Evolutionary conservation across 2,797 vertebrate species (phyloP), one percentile per base, ranked within the genome.

Genomic region (Melanotaenia maccullochi): DNA sequence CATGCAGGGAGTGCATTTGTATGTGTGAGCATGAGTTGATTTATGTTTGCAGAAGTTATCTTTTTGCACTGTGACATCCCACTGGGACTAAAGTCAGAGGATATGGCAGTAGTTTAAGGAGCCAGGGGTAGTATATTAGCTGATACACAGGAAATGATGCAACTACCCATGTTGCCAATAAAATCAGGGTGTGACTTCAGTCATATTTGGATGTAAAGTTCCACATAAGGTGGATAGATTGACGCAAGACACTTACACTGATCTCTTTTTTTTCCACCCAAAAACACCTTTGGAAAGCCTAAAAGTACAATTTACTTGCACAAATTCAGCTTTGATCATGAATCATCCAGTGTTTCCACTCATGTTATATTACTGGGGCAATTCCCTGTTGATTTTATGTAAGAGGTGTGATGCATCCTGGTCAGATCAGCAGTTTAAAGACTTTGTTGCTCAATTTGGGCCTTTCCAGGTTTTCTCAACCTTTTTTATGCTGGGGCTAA

Each of bases 21-120:
- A 44, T 75, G 49, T 76, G 66, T 59, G 67, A n/a, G 38, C 57
- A 62, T 62, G 35, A 60, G 24, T 68, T 83, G 84, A 86, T 93
- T 93, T 92, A 93, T 71, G 71, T 76, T 84, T 84, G 68, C 79
- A 80, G 82, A 92, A 87, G 83, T 87, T 83, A 78, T 89, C 82
- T 79, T 76, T 40, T 75, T 67, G 84, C 76, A 71, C 81, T 75
- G 72, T 63, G 74, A 78, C 63, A 71, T 82, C 83, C 79, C 79
- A 33, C 79, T 40, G 84, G 85, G 83, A 90, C 74, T 68, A n/a
- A 76, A 78, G 68, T 82, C 38, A 71, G 79, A 76, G 80, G 59
- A 71, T 69, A 67, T 60, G 73, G 68, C 59, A 69, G 33, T 22
- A 30, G 70, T 68, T 76, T 57, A 57, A 61, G 70, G 52, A 60